Percentiles rank a stretch among this genome's conserved stretches.
Conservation (phyloP, 2,113 vertebrate species). For the Callorhinus ursinus region DNA sequence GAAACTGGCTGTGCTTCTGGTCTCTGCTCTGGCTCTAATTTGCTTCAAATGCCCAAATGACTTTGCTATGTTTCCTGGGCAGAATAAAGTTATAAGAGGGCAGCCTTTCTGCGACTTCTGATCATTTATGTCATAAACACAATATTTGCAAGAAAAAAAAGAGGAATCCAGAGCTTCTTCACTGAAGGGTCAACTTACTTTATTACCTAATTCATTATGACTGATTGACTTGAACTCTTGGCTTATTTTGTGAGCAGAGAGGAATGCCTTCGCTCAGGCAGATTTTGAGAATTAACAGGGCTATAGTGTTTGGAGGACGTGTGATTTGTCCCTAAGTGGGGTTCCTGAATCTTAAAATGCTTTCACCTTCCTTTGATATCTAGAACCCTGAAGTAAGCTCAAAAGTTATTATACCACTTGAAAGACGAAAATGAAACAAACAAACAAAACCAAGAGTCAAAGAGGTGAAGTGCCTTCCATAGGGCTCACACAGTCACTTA, state of each 20-base stretch:
- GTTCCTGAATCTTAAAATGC: conserved; percentile 19
- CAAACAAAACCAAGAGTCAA: background rate
- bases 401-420: background rate
- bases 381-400: background rate
- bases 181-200: background rate
- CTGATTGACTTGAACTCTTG: background rate
- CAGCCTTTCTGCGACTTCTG: background rate
- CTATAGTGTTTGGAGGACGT: background rate
- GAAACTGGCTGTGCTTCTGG: background rate
- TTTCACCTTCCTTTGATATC: background rate
- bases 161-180: background rate
- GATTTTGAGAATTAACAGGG: background rate
- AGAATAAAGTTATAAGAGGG: background rate
- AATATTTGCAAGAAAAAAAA: background rate
- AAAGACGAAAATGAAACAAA: background rate
- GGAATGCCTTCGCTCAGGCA: background rate
- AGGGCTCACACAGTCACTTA: background rate
- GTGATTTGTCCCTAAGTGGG: background rate
- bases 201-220: background rate
- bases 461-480: background rate
- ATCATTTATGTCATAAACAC: background rate
- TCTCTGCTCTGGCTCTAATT: background rate
- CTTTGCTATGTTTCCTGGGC: background rate
- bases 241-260: background rate
- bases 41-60: background rate